Base-by-base conservation (phyloP, 2,888 invertebrate species). In the Resseliella maxima region DNA sequence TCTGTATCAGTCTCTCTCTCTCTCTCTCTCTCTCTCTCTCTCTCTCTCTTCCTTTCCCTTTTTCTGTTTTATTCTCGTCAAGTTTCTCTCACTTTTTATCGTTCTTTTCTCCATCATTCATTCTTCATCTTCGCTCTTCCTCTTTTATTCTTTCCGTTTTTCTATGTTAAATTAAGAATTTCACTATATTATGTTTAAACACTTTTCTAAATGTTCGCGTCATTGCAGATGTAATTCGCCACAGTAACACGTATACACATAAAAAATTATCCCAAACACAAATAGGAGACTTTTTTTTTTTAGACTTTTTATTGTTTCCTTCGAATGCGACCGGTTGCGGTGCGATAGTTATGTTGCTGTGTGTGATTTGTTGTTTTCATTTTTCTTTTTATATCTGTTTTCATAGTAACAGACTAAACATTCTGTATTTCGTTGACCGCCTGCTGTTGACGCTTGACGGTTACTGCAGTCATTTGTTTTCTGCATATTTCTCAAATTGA, bases 231-330 rank as follows among this genome's bases (percentile, higher is more conserved):
- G 72, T 72, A 72, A 15, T 72, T 15, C 5, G 59, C n/a, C 31
- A 72, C n/a, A 72, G 31, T 72, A 35, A 72, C 72, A 72, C 72
- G 72, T 31, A 31, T 31, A 72, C 72, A 72, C 72, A 72, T 31
- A 72, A 72, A 72, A n/a, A n/a, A n/a, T n/a, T n/a, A 72, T 31
- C 27, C 72, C 27, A 35, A 72, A 31, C 72, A 12, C 31, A 72
- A 72, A 72, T 31, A 72, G 15, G 2, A 72, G n/a, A n/a, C n/a
- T n/a, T n/a, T n/a, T n/a, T n/a, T n/a, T 10, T 31, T 31, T 31
- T 24, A 2, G 31, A 35, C 35, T 72, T 72, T 31, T 72, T 72
- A 59, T 59, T n/a, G 59, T 24, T 59, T 59, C 59, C 27, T 24
- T 59, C 72, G 41, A 31, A 15, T 31, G 12, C 59, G 27, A 35